Percentiles rank a stretch among this genome's conserved stretches.
Evolutionary conservation across 2,113 vertebrate species (phyloP).

Genomic region (Alligator sinensis): DNA sequence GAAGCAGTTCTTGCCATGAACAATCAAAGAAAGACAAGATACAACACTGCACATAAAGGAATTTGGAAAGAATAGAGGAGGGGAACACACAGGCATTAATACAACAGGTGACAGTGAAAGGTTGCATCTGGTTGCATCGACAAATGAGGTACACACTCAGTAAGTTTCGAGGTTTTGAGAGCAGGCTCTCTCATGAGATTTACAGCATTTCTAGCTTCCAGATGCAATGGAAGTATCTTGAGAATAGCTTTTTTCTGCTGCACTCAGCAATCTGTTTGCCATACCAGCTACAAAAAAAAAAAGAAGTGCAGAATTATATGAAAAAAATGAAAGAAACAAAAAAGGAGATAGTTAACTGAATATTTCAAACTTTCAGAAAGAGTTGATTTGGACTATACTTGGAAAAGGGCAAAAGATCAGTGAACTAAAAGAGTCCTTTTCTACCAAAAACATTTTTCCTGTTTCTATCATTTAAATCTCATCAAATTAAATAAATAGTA

Average conservation of each 20-base stretch:
- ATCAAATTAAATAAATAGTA: not conserved
- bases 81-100: not conserved
- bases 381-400: conserved; percentile 30
- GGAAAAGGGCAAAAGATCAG: conserved; percentile 31
- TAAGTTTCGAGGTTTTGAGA: conserved; percentile 59
- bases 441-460: not conserved
- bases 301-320: conserved; percentile 14
- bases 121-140: conserved; percentile 9
- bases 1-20: not conserved
- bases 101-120: not conserved
- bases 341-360: conserved; percentile 35
- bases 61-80: not conserved
- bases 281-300: conserved; percentile 22
- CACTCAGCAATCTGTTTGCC: conserved; percentile 60
- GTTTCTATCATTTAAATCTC: not conserved
- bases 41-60: not conserved
- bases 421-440: not conserved
- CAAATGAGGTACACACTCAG: not conserved
- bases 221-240: conserved; percentile 54
- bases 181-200: conserved; percentile 57
- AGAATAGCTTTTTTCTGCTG: conserved; percentile 58
- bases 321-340: conserved; percentile 14
- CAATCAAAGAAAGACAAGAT: not conserved
- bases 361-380: conserved; percentile 62
- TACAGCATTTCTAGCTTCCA: conserved; percentile 55